Percentiles rank a stretch among this genome's conserved stretches.
phyloP scores from a whole-genome alignment of 2,797 vertebrate genomes.

The Dallia pectoralis region DNA sequence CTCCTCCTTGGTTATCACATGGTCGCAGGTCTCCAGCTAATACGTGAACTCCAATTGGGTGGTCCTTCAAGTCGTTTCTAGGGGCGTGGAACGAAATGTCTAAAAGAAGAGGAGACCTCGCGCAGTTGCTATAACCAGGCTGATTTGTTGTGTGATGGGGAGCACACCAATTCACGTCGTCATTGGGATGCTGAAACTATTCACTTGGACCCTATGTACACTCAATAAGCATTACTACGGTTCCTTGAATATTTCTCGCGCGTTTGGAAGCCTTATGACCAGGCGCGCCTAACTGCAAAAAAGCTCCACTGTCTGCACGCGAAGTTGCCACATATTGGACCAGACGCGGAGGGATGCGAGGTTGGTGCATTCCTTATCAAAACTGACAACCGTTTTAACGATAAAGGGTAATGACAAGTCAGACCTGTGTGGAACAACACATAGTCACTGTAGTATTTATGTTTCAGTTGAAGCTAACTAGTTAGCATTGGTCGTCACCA shows the following conservation, averaged over 20 bases:
- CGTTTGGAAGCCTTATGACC: background rate
- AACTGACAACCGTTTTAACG: background rate
- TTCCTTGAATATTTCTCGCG: background rate
- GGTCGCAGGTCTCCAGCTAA: conserved; percentile 24
- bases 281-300: background rate
- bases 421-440: background rate
- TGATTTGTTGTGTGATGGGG: background rate
- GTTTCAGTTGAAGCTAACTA: background rate
- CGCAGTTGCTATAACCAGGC: background rate
- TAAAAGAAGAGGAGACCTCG: background rate
- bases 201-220: background rate
- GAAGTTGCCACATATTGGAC: background rate
- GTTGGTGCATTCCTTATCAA: background rate
- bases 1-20: conserved; percentile 7
- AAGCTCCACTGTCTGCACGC: background rate
- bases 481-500: background rate
- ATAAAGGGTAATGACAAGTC: background rate
- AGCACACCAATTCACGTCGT: background rate
- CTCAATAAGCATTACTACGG: background rate
- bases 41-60: conserved; percentile 64
- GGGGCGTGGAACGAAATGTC: conserved; percentile 51
- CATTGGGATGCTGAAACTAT: background rate
- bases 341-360: background rate
- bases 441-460: background rate
- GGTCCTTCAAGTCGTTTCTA: conserved; percentile 49